phyloP scores from a whole-genome alignment of 2,113 vertebrate genomes.

The Paralichthys olivaceus region DNA sequence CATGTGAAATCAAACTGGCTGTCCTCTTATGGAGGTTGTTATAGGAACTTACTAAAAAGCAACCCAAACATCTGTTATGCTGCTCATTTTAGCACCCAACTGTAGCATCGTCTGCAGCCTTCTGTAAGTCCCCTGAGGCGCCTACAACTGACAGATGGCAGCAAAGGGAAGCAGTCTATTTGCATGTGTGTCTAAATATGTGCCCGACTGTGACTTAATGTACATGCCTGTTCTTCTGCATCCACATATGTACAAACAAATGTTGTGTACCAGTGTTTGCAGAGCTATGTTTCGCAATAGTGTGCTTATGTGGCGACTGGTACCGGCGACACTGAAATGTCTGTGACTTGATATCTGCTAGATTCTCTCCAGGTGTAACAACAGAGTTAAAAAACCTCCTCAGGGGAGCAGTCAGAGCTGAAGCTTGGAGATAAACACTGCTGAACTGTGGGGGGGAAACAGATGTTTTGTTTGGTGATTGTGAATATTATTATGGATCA shows the following conservation, averaged over 20 bases:
- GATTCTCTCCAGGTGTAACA: constrained; percentile 34
- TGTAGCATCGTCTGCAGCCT: constrained; percentile 54
- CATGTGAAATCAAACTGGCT: constrained; percentile 27
- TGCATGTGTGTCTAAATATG: constrained; percentile 5
- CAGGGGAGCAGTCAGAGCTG: constrained; percentile 13
- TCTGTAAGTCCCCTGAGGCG: constrained; percentile 44
- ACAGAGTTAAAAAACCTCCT: constrained; percentile 38
- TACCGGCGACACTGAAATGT: constrained; percentile 2
- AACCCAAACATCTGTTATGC: constrained; percentile 64
- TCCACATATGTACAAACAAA: neutral
- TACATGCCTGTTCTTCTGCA: constrained; percentile 4
- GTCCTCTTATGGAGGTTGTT: constrained; percentile 4
- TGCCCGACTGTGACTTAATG: neutral
- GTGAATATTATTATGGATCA: constrained; percentile 18
- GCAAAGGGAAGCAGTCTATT: constrained; percentile 33
- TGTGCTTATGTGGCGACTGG: constrained; percentile 19
- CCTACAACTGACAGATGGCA: constrained; percentile 58
- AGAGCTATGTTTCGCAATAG: neutral
- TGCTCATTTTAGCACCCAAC: constrained; percentile 62
- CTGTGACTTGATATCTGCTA: constrained; percentile 26
- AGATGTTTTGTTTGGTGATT: constrained; percentile 38
- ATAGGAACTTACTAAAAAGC: constrained; percentile 28
- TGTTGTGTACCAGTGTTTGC: neutral
- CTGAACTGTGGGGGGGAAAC: constrained; percentile 10
- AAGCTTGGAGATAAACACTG: constrained; percentile 17